phyloP scores from a whole-genome alignment of 2,797 vertebrate species.

The Gymnocypris eckloni region DNA sequence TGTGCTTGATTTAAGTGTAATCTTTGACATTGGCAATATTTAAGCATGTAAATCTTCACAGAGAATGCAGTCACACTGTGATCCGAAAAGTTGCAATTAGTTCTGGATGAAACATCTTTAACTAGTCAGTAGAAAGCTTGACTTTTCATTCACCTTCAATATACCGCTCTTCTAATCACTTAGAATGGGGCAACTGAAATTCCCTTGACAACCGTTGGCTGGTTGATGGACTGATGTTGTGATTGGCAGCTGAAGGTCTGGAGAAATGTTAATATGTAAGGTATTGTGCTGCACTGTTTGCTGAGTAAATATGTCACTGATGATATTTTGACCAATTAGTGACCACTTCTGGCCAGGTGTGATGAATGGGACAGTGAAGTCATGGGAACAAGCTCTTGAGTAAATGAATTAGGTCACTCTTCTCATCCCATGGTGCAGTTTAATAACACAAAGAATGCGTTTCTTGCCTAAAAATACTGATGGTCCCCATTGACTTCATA shows the following conservation, averaged over 20 bases:
- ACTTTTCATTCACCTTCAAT: not conserved
- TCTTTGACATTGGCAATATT: not conserved
- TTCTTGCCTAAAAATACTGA: not conserved
- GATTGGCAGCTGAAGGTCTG: constrained; percentile 16
- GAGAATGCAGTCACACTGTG: not conserved
- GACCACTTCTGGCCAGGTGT: constrained; percentile 24
- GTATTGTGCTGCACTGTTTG: constrained; percentile 20
- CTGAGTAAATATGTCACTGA: constrained; percentile 38
- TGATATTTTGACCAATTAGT: constrained; percentile 23
- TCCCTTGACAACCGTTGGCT: not conserved
- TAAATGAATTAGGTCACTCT: constrained; percentile 1
- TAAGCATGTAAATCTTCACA: not conserved
- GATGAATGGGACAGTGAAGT: constrained; percentile 14
- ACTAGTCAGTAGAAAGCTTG: not conserved
- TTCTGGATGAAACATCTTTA: not conserved
- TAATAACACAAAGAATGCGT: not conserved
- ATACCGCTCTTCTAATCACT: not conserved
- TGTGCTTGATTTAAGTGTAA: not conserved
- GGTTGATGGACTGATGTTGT: constrained; percentile 3
- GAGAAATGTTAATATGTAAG: constrained; percentile 15
- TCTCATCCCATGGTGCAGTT: not conserved
- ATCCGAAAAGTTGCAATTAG: not conserved
- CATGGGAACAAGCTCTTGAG: constrained; percentile 22
- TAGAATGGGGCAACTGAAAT: not conserved
- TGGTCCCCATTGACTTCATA: not conserved